Conservation (phyloP, 2,888 invertebrate genomes). For the Tachina grossa region DNA sequence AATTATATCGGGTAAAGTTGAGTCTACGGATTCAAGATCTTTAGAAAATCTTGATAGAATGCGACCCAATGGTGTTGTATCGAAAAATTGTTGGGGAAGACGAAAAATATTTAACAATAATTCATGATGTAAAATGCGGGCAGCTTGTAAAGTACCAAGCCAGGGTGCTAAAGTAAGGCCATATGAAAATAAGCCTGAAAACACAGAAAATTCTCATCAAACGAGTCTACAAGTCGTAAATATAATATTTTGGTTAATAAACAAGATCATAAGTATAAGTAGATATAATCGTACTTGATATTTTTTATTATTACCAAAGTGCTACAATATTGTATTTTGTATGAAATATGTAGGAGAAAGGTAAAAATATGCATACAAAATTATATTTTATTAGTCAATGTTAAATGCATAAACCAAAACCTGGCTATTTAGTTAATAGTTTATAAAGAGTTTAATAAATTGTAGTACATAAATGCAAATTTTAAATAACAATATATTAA, state of each 20-base stretch:
- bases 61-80: constrained; percentile 86
- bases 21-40: constrained; percentile 83
- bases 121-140: constrained; percentile 80
- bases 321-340: constrained; percentile 28
- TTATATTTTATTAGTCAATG: constrained; percentile 31
- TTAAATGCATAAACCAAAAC: constrained; percentile 19
- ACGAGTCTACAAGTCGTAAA: constrained; percentile 15
- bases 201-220: constrained; percentile 58
- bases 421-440: neutral
- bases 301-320: constrained; percentile 52
- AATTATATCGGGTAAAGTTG: constrained; percentile 82
- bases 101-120: constrained; percentile 84
- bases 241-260: neutral
- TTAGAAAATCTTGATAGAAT: constrained; percentile 84
- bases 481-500: neutral
- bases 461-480: neutral
- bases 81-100: constrained; percentile 85
- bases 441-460: neutral
- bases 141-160: constrained; percentile 84
- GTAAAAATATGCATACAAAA: neutral
- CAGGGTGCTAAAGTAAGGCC: constrained; percentile 87
- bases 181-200: constrained; percentile 87
- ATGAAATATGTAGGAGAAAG: neutral
- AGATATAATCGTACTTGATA: neutral
- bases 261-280: neutral